Conservation (phyloP, 2,113 vertebrate genomes). For the Lynx canadensis region DNA sequence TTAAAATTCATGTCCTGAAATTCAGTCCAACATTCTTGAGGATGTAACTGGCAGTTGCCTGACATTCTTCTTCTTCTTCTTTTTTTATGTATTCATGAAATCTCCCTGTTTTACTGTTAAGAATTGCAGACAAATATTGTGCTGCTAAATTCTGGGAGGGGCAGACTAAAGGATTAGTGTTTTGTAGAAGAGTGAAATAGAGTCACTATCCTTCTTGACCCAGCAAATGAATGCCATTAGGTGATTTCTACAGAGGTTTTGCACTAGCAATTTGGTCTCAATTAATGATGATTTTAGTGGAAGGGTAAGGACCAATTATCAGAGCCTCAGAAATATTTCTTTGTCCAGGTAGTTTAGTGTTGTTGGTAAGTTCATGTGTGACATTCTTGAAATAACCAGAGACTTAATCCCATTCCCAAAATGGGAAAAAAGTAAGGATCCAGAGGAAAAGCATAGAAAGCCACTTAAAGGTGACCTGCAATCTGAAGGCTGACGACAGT, state of each 20-base stretch:
- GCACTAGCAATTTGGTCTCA: neutral
- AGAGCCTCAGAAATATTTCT: neutral
- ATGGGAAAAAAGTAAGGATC: neutral
- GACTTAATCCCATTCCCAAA: neutral
- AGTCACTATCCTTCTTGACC: neutral
- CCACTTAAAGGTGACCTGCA: neutral
- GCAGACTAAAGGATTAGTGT: neutral
- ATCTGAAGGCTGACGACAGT: rapidly evolving
- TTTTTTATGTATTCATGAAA: neutral
- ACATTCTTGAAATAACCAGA: neutral
- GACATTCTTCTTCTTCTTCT: neutral
- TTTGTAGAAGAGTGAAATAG: neutral
- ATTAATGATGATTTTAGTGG: neutral
- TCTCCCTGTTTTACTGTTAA: neutral
- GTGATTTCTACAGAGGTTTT: neutral
- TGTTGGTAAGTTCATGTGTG: neutral
- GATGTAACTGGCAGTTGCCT: neutral
- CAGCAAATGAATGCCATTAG: neutral
- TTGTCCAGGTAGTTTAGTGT: neutral
- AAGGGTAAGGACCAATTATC: neutral
- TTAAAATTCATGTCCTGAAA: neutral
- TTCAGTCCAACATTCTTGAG: neutral
- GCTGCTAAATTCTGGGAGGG: neutral
- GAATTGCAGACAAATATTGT: neutral
- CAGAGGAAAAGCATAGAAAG: neutral